Evolutionary conservation across 2,113 vertebrate species (phyloP).

Genomic region (Rhinogobius similis): DNA sequence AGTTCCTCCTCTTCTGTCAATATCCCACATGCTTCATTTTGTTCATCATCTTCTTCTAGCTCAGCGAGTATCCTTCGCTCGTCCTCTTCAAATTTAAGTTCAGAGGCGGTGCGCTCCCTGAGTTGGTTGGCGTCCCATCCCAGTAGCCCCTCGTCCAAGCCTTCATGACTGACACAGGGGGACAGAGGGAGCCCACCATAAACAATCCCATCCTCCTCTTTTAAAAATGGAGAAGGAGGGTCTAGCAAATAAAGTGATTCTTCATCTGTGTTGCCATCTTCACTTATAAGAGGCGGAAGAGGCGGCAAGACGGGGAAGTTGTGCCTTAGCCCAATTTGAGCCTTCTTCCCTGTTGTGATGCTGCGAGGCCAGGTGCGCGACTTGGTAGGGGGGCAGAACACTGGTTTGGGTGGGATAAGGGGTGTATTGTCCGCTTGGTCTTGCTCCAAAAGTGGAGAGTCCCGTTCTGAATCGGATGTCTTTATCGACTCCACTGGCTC

Average conservation of each 20-base stretch:
- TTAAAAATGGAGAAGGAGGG: constrained; percentile 79
- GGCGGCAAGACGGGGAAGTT: constrained; percentile 76
- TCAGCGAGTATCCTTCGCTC: constrained; percentile 90
- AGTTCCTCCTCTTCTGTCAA: constrained; percentile 36
- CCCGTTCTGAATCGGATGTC: constrained; percentile 74
- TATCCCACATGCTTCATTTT: constrained; percentile 16
- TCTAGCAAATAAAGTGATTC: constrained; percentile 78
- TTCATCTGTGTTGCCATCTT: constrained; percentile 75
- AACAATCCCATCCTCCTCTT: constrained; percentile 62
- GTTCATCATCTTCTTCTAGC: constrained; percentile 67
- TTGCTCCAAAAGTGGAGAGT: constrained; percentile 74
- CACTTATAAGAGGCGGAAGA: constrained; percentile 72
- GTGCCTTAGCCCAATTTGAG: constrained; percentile 65
- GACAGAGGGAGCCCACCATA: constrained; percentile 82
- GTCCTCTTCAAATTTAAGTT: constrained; percentile 95
- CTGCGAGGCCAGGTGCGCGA: constrained; percentile 81
- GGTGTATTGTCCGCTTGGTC: constrained; percentile 75
- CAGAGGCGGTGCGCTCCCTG: constrained; percentile 90
- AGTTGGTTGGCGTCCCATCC: constrained; percentile 79
- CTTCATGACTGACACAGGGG: constrained; percentile 91
- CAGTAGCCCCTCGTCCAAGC: constrained; percentile 79
- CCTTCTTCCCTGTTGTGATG: constrained; percentile 68
- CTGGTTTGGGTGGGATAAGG: constrained; percentile 76
- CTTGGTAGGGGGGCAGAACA: constrained; percentile 81
- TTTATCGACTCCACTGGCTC: constrained; percentile 64